These are phyloP conservation scores for Takifugu rubripes DNA, from an alignment of 2,797 vertebrate genomes.

Conservation along the genomic window DNA sequence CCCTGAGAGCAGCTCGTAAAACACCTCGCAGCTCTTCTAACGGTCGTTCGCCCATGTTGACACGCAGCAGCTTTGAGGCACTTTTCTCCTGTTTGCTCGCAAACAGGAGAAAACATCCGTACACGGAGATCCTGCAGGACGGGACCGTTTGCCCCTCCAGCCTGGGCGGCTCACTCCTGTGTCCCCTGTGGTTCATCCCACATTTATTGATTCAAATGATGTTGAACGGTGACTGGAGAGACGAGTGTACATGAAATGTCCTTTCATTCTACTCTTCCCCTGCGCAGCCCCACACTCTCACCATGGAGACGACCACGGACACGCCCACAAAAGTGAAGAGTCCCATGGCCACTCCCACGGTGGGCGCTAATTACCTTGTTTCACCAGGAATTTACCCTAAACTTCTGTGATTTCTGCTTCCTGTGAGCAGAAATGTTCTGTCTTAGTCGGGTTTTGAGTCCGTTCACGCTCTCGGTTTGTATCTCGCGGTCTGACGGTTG, in stretches of 20 bases:
- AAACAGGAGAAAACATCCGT: neutral
- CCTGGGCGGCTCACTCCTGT: neutral
- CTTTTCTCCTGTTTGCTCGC: neutral
- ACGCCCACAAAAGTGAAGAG: conserved; percentile 51
- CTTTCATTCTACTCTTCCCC: too few relatives aligned
- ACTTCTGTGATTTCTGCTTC: neutral
- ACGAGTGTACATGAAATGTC: too few relatives aligned
- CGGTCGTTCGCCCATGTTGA: too few relatives aligned
- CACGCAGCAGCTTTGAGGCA: too few relatives aligned
- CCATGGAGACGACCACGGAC: conserved; percentile 60
- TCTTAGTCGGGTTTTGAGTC: too few relatives aligned
- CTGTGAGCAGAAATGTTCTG: neutral
- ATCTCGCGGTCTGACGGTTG: neutral
- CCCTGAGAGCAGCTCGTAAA: too few relatives aligned
- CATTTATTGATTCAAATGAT: neutral
- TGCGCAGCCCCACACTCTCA: conserved; percentile 83
- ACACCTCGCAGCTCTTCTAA: too few relatives aligned
- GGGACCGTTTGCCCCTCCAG: neutral
- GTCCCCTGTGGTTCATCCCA: neutral
- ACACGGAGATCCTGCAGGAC: neutral
- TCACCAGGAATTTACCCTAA: neutral
- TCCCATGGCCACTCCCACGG: conserved; percentile 86
- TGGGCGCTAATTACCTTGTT: conserved; percentile 6
- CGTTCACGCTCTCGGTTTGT: too few relatives aligned
- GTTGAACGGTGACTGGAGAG: too few relatives aligned